Conservation (phyloP, 2,113 vertebrate species). For the Corythornis cristatus region DNA sequence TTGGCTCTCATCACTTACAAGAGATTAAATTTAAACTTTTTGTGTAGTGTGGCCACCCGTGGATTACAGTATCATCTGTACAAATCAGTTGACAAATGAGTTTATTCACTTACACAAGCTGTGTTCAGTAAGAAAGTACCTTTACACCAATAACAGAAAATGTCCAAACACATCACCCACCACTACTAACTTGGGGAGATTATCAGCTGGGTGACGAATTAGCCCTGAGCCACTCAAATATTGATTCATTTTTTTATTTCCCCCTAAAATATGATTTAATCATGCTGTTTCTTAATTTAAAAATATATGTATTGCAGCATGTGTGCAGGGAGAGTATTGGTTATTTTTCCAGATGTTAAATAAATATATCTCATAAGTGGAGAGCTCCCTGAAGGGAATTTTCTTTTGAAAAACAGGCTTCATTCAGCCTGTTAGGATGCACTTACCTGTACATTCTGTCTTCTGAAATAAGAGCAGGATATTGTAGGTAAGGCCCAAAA, state of each 20-base stretch:
- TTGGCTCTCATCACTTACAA: neutral
- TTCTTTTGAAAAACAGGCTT: neutral
- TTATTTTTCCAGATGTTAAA: neutral
- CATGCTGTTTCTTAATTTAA: neutral
- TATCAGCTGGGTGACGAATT: neutral
- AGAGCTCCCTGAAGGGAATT: neutral
- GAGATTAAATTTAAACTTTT: neutral
- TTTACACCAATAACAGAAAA: neutral
- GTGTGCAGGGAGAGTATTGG: neutral
- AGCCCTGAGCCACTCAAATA: neutral
- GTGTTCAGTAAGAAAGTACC: neutral
- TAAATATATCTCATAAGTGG: neutral
- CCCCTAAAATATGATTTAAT: neutral
- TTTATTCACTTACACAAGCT: neutral
- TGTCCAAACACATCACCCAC: neutral
- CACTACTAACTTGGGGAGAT: neutral
- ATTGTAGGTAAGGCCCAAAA: neutral
- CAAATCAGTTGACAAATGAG: neutral
- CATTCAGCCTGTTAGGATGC: neutral
- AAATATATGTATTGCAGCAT: neutral
- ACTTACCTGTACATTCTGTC: neutral
- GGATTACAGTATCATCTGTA: neutral
- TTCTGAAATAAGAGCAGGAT: neutral
- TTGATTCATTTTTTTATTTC: neutral
- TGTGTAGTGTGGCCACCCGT: neutral